A percentile compares a stretch with the other conserved stretches of the same genome.
Conservation (phyloP, 2,113 vertebrate species). For the Laticauda laticaudata region DNA sequence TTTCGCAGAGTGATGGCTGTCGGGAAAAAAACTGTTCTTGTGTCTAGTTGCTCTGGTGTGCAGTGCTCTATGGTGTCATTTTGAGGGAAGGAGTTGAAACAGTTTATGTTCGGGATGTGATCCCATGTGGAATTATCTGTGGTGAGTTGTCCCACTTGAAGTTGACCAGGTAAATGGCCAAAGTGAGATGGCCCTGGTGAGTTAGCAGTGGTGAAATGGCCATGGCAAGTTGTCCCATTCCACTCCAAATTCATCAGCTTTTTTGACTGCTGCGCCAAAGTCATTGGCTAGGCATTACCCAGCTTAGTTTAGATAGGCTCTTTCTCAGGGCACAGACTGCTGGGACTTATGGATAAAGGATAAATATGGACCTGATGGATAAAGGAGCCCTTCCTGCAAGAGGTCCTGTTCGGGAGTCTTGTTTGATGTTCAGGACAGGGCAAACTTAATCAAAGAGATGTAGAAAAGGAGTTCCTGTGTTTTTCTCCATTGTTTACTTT, state of each 20-base stretch:
- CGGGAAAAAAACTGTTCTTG: too few relatives aligned
- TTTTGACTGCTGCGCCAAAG: neutral
- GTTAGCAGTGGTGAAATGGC: neutral
- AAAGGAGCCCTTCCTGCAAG: neutral
- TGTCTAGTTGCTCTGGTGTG: too few relatives aligned
- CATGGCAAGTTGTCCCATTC: neutral
- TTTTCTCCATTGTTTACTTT: neutral
- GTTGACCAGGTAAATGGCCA: too few relatives aligned
- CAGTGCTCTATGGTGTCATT: too few relatives aligned
- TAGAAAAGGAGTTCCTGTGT: neutral
- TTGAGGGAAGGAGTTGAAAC: too few relatives aligned
- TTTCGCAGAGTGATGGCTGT: too few relatives aligned
- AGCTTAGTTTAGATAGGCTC: neutral
- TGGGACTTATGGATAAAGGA: too few relatives aligned
- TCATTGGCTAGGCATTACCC: neutral
- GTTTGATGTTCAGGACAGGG: neutral
- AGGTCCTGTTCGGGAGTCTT: neutral
- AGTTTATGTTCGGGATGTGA: too few relatives aligned
- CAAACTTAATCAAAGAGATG: neutral
- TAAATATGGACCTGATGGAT: neutral
- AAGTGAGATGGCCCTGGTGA: neutral
- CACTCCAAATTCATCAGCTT: neutral
- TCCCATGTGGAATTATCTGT: too few relatives aligned
- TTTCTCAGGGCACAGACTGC: neutral
- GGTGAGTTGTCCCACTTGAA: too few relatives aligned